These are phyloP conservation scores for Catonia carolina DNA, from an alignment of 2,888 invertebrate species.

Conservation along the genomic window DNA sequence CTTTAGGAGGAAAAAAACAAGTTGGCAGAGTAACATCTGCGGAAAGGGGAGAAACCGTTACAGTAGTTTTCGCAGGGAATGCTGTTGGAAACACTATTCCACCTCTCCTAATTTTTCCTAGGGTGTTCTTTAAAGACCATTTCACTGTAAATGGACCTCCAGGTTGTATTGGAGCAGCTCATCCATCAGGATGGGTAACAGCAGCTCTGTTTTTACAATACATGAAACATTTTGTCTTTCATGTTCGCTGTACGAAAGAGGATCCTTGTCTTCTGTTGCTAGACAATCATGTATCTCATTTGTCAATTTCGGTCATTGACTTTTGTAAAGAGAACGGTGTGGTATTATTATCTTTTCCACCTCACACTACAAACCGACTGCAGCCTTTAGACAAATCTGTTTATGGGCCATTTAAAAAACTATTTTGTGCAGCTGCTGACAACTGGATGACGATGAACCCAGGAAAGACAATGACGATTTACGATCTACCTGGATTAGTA, in stretches of 20 bases:
- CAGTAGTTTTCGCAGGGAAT: background rate
- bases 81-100: background rate
- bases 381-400: background rate
- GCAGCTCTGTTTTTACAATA: background rate
- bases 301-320: background rate
- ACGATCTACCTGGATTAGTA: constrained; percentile 8
- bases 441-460: constrained; percentile 7
- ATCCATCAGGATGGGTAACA: constrained; percentile 29
- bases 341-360: background rate
- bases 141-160: constrained; percentile 3
- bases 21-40: background rate
- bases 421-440: background rate
- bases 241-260: background rate
- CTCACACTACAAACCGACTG: background rate
- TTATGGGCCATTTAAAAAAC: constrained; percentile 8
- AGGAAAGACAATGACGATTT: constrained; percentile 10
- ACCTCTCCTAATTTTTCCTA: background rate
- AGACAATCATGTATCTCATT: constrained; percentile 7
- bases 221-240: background rate
- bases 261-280: background rate
- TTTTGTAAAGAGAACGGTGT: constrained; percentile 3
- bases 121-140: constrained; percentile 1
- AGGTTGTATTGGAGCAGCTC: background rate
- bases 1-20: background rate
- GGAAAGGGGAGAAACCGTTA: background rate